A percentile compares a stretch with the other conserved stretches of the same genome.
Conservation (phyloP, 64 coral and sea anemone species). For the Montipora capricornis region DNA sequence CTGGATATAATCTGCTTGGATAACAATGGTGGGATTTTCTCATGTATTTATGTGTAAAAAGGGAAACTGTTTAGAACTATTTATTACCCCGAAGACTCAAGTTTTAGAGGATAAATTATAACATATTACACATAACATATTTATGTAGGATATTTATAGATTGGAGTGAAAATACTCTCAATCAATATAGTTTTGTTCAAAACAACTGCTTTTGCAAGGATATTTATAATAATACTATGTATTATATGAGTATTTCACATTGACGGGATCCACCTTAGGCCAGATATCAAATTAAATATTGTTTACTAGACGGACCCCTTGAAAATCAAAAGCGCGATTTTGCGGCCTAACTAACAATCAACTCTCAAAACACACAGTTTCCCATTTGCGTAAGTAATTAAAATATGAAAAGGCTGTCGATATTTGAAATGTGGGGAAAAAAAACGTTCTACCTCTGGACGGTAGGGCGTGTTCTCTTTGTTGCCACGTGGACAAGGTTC, state of each 20-base stretch:
- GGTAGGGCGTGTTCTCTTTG: too few relatives aligned
- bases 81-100: background rate
- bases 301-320: background rate
- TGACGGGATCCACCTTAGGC: background rate
- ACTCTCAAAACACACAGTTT: background rate
- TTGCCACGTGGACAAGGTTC: too few relatives aligned
- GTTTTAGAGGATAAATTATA: background rate
- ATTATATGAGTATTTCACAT: constrained; percentile 31
- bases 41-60: background rate
- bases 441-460: too few relatives aligned
- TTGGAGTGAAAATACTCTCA: background rate
- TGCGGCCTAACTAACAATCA: background rate
- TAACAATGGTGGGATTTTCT: background rate
- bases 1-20: background rate
- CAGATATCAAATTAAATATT: background rate
- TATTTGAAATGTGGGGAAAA: background rate
- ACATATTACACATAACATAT: background rate
- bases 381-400: background rate
- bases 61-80: background rate
- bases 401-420: background rate
- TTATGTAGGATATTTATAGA: constrained; percentile 9
- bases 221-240: constrained; percentile 6
- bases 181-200: constrained; percentile 14
- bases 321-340: background rate
- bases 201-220: constrained; percentile 1